Conservation (phyloP, 1,140 invertebrate species). For the Asobara japonica region DNA sequence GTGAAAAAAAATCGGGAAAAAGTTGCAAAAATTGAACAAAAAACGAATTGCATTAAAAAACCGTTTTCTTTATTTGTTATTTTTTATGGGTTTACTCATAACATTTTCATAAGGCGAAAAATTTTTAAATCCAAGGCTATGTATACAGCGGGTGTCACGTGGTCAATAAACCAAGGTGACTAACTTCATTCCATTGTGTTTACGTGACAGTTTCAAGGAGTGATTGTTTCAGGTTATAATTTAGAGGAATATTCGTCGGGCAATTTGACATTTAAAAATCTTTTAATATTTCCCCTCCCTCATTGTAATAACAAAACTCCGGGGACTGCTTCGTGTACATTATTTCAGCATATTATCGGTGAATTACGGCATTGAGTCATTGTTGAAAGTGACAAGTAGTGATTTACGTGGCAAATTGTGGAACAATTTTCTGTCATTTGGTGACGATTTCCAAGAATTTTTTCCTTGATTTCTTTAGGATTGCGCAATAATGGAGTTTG, state of each 20-base stretch:
- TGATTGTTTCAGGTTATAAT: neutral
- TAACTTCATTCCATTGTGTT: too few relatives aligned
- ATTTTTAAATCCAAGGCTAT: too few relatives aligned
- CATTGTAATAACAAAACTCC: neutral
- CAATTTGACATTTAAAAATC: neutral
- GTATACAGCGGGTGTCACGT: too few relatives aligned
- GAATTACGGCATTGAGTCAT: neutral
- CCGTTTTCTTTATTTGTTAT: too few relatives aligned
- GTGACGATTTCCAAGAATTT: slow-evolving; percentile 1
- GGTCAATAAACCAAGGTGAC: too few relatives aligned
- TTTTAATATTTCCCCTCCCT: neutral
- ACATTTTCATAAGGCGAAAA: too few relatives aligned
- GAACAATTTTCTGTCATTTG: neutral
- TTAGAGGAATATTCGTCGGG: neutral
- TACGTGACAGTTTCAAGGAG: neutral
- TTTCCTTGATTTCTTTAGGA: neutral
- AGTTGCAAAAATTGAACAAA: too few relatives aligned
- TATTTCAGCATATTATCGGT: neutral
- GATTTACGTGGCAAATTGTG: neutral
- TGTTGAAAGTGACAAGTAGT: neutral
- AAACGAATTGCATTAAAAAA: too few relatives aligned
- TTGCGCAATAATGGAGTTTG: slow-evolving; percentile 51
- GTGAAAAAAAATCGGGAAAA: too few relatives aligned
- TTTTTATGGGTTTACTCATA: too few relatives aligned
- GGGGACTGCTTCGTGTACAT: neutral